Conservation (phyloP, 2,113 vertebrate species). For the Oophaga pumilio region DNA sequence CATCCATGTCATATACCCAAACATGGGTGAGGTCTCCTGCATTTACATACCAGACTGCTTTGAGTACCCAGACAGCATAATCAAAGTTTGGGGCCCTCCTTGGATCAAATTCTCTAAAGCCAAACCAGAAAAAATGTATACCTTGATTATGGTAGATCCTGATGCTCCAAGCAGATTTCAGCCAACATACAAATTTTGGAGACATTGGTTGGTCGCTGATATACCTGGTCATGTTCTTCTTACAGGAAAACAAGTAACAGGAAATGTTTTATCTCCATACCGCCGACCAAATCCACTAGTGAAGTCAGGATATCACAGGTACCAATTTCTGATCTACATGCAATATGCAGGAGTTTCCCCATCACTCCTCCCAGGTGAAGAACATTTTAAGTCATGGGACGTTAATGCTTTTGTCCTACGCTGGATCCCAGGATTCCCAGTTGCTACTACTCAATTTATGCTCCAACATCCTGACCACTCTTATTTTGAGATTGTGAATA, state of each 20-base stretch:
- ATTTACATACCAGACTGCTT: constrained; percentile 68
- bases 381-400: background rate
- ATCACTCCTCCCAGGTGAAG: constrained; percentile 72
- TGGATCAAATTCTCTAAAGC: constrained; percentile 62
- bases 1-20: constrained; percentile 68
- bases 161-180: constrained; percentile 77
- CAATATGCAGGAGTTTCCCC: constrained; percentile 67
- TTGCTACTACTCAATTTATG: constrained; percentile 32
- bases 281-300: constrained; percentile 74
- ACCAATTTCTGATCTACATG: constrained; percentile 84
- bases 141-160: constrained; percentile 88
- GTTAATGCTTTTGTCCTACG: constrained; percentile 22
- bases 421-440: background rate
- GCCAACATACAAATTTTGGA: constrained; percentile 76
- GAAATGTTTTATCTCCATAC: constrained; percentile 64
- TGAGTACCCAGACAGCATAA: constrained; percentile 64
- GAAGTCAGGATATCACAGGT: constrained; percentile 82
- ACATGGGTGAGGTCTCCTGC: constrained; percentile 70
- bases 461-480: background rate
- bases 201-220: constrained; percentile 84
- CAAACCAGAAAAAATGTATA: constrained; percentile 65
- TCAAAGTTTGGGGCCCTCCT: constrained; percentile 65
- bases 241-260: background rate
- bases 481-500: background rate
- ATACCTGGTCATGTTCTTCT: constrained; percentile 64